phyloP scores from a whole-genome alignment of 2,113 vertebrate genomes.

The Brachypodius melanocephalos region DNA sequence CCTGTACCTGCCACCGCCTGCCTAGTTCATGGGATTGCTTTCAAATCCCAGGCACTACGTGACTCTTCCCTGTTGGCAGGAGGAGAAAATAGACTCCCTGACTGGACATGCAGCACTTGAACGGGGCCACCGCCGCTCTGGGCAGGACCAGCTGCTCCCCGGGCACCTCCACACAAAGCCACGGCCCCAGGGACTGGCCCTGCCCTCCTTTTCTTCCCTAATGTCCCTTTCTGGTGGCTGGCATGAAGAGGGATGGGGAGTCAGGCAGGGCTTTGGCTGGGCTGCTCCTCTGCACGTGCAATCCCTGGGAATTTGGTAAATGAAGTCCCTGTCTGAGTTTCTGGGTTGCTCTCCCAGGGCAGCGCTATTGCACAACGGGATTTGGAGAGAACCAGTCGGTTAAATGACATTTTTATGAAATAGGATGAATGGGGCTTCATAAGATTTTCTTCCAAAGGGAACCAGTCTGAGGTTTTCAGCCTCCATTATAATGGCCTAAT shows the following conservation, averaged over 20 bases:
- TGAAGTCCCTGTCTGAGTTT: neutral
- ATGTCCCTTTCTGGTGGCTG: neutral
- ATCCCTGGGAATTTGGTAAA: fast-evolving
- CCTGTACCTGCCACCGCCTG: slow-evolving; percentile 44
- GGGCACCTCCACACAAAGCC: neutral
- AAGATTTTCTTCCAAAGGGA: neutral
- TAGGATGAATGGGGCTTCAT: neutral
- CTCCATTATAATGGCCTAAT: neutral
- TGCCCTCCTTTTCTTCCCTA: neutral
- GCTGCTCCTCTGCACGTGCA: neutral
- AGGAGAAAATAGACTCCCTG: slow-evolving; percentile 36
- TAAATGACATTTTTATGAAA: neutral
- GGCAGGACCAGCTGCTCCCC: neutral
- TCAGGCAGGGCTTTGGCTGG: neutral
- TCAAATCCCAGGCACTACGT: slow-evolving; percentile 5
- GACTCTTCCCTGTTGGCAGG: slow-evolving; percentile 9
- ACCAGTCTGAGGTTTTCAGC: neutral
- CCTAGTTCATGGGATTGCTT: slow-evolving; percentile 11
- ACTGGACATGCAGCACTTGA: neutral
- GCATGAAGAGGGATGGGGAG: neutral
- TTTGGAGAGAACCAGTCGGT: neutral
- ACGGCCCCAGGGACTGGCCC: neutral
- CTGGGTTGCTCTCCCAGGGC: neutral
- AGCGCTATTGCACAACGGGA: neutral
- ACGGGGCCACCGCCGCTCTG: neutral